Evolutionary conservation across 2,113 vertebrate species (phyloP), one percentile per base, ranked within the genome.

Genomic region (Isurus oxyrinchus): DNA sequence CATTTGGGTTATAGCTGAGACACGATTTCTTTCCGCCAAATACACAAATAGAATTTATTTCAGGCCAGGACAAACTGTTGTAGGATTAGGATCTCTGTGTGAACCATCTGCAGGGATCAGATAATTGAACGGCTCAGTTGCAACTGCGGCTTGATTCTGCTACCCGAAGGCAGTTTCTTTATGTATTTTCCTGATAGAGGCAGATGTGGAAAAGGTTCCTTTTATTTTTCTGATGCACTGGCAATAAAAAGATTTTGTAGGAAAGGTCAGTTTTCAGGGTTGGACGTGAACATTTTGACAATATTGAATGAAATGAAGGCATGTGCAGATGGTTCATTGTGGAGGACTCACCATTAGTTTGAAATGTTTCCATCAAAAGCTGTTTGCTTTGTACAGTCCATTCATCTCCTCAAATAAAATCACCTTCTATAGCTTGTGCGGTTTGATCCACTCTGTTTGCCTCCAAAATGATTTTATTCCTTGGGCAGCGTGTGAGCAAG

Each of bases 181-280:
- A 67, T 95, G 66, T 69, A 69, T 69, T 95, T 69, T 72, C 44
- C 94, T 69, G n/a, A 25, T 95, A 95, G 67, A 69, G 94, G 61
- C 40, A 69, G 40, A 31, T 72, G 94, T 25, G 66, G 5, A 3
- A 13, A 69, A 95, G 14, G 25, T 44, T 66, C 66, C 40, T 63
- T 94, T 63, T 94, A 49, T 67, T 94, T 67, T 67, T 10, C 61
- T 66, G 61, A 63, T 1, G 40, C 67, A 57, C 25, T 44, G 40
- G n/a, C 91, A 66, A n/a, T 94, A 40, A 53, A 72, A 72, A 61
- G 40, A 53, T 53, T 53, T 40, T 72, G 66, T 53, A 49, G 10
- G 63, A 95, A 95, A 95, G 94, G 66, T 72, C 94, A 95, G 4
- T 53, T 27, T 66, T 72, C 21, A 95, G 94, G 19, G 8, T 31